Evolutionary conservation across 2,888 invertebrate genomes (phyloP).

Genomic region (Cosmorhoe ocellata): DNA sequence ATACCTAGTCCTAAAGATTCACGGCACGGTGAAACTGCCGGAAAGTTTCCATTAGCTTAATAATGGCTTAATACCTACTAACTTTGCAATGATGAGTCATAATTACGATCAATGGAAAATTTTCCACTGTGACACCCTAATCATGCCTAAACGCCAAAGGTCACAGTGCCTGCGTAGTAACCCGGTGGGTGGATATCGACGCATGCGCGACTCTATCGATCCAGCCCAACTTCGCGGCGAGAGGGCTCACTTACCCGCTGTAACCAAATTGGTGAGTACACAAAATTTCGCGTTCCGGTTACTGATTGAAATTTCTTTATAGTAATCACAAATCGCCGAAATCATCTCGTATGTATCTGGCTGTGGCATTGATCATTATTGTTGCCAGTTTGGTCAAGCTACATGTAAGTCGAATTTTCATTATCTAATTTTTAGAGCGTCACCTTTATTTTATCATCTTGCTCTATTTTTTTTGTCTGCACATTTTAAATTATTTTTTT

Average conservation of each 20-base stretch:
- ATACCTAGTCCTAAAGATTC: no score
- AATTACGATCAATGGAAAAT: constrained; percentile 6
- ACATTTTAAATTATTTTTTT: no score
- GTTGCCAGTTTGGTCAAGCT: constrained; percentile 76
- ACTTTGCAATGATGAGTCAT: neutral
- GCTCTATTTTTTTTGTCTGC: neutral
- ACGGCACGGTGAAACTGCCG: no score
- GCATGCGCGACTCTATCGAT: constrained; percentile 67
- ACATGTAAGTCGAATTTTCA: constrained; percentile 64
- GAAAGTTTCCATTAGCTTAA: no score
- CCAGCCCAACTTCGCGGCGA: constrained; percentile 29
- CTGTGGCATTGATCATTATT: constrained; percentile 76
- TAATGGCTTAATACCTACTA: neutral
- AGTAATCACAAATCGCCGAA: constrained; percentile 36
- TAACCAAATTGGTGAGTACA: constrained; percentile 67
- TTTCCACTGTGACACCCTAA: neutral
- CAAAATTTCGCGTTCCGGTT: constrained; percentile 51
- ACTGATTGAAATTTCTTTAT: constrained; percentile 19
- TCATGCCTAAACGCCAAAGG: constrained; percentile 18
- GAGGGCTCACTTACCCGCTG: constrained; percentile 60
- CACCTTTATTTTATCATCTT: neutral
- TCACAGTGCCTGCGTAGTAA: constrained; percentile 43
- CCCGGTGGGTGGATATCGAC: constrained; percentile 30
- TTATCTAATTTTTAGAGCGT: constrained; percentile 18
- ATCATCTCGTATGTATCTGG: constrained; percentile 68